Percentiles rank a stretch among this genome's conserved stretches.
Evolutionary conservation across 1,140 invertebrate species (phyloP).

Genomic region (Triops cancriformis): DNA sequence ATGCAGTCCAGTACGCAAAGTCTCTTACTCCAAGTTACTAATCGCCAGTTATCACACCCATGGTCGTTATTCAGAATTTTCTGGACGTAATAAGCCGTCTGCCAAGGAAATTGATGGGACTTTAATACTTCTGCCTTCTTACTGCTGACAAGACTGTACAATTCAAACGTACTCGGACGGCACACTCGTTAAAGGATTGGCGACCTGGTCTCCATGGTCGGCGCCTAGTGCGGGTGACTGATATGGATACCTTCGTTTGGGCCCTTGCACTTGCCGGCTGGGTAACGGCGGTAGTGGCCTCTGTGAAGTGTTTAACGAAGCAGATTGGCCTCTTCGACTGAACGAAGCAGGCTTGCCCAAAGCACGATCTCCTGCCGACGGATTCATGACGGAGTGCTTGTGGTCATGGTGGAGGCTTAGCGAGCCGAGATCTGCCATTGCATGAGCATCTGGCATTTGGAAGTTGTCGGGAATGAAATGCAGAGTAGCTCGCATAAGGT

Average conservation of each 20-base stretch:
- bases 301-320: constrained; percentile 20
- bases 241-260: constrained; percentile 31
- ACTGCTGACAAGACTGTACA: too few species aligned
- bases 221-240: constrained; percentile 27
- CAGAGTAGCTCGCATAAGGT: constrained; percentile 29
- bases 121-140: too few species aligned
- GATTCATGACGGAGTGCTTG: background rate
- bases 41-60: background rate
- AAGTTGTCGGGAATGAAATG: constrained; percentile 29
- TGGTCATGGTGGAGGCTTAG: background rate
- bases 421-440: constrained; percentile 10
- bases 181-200: constrained; percentile 17
- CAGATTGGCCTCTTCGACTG: constrained; percentile 20
- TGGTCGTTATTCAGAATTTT: background rate
- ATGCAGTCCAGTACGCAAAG: background rate
- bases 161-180: constrained; percentile 29
- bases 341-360: background rate
- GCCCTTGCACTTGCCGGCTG: constrained; percentile 31
- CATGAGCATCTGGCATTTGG: constrained; percentile 22
- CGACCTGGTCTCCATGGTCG: background rate
- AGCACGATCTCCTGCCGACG: background rate
- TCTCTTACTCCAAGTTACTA: background rate
- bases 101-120: too few species aligned
- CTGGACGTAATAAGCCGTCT: too few species aligned
- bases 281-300: constrained; percentile 33